Evolutionary conservation across 2,113 vertebrate genomes (phyloP).

Genomic region (Crotalus helleri): DNA sequence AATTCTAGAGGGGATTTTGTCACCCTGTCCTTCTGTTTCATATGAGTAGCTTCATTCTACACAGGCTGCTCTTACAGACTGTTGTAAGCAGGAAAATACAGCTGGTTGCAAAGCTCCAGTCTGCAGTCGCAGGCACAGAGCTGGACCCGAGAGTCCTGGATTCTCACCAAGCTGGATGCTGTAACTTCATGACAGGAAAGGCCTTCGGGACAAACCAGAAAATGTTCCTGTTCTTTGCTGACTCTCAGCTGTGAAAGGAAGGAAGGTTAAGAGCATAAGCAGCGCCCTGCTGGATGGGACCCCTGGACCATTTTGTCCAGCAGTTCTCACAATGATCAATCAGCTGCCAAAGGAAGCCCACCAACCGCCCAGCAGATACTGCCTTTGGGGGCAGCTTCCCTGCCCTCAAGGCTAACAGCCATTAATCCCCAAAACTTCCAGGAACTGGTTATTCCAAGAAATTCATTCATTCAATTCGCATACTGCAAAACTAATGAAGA

Average conservation of each 20-base stretch:
- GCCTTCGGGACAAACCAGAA: conserved; percentile 88
- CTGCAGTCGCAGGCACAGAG: background rate
- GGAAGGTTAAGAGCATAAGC: background rate
- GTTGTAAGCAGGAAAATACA: background rate
- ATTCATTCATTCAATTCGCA: background rate
- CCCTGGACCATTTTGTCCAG: background rate
- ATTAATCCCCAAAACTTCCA: background rate
- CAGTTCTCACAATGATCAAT: background rate
- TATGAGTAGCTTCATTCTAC: background rate
- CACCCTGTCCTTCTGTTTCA: background rate
- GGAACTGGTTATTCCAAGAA: background rate
- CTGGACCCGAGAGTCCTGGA: no score
- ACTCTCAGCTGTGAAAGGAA: conserved; percentile 79
- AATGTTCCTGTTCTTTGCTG: conserved; percentile 96
- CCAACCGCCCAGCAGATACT: no score
- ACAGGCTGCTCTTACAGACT: no score
- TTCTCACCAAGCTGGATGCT: conserved; percentile 87
- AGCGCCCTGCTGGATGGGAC: background rate
- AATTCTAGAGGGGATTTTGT: background rate
- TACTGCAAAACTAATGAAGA: background rate
- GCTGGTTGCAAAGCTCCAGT: background rate
- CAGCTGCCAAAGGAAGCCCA: background rate
- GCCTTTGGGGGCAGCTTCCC: background rate
- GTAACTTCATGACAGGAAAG: conserved; percentile 88
- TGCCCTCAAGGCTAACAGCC: background rate